Evolutionary conservation across 1,140 invertebrate genomes (phyloP), one percentile per base, ranked within the genome.

Genomic region (Spodoptera litura): DNA sequence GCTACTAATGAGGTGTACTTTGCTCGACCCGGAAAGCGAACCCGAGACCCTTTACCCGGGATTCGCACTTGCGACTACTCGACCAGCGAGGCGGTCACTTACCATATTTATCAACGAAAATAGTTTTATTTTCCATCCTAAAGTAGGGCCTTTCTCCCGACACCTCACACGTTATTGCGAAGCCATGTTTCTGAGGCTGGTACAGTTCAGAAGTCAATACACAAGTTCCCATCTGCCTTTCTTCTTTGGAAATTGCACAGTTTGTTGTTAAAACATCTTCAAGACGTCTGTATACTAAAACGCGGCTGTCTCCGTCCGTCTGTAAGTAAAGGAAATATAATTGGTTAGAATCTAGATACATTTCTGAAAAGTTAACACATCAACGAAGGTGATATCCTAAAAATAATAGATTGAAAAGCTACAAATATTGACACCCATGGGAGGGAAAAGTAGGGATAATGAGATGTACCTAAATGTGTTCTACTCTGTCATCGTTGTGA

Each of bases 121-220:
- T 78, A 27, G 84, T 83, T 58, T 87, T 81, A 11, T 83, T 84
- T 0, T 79, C 85, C 6, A 91, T 88, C 11, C 81, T 85, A 44
- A 94, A 94, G 61, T 74, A 84, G 0, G 92, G 92, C 62, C 89
- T 70, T 44, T 94, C 92, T 0, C 91, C 92, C 0, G 90, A 92
- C 0, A 89, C 88, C 56, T 91, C 92, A 66, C 92, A 94, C 2
- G 83, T 79, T 62, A 87, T 87, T 0, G 35, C 78, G 27, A 89
- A 85, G 56, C 88, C 82, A 0, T 76, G 72, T 0, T n/a, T 71
- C 0, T 81, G 83, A 0, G 89, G 86, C 20, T 87, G 78, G 31
- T 82, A 81, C 9, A 87, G 84, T 35, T 88, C 88, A 4, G 89
- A 25, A 0, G 72, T 71, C 5, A 92, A 68, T 3, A 82, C 56